phyloP scores from a whole-genome alignment of 2,888 invertebrate species.

The Anticlea derivata region DNA sequence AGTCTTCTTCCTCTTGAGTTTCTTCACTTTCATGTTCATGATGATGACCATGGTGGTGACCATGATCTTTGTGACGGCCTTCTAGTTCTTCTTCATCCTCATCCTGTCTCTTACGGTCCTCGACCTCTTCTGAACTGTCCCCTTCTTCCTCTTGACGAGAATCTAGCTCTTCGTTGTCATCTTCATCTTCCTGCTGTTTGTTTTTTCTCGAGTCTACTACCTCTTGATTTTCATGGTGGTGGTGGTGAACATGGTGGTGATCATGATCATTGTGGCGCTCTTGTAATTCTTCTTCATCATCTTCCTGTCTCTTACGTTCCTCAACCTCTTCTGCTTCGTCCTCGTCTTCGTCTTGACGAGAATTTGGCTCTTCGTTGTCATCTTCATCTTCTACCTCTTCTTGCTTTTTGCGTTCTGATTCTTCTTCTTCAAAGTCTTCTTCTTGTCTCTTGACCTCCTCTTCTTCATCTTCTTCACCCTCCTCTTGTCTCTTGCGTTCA shows the following conservation, averaged over 20 bases:
- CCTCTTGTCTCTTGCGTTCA: too few relatives aligned
- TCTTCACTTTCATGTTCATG: conserved; percentile 4
- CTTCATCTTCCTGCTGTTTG: conserved; percentile 1
- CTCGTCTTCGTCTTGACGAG: conserved; percentile 24
- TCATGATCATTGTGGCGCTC: not conserved
- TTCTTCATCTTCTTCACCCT: conserved; percentile 5
- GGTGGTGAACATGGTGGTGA: conserved; percentile 6
- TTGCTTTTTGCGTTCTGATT: conserved; percentile 41
- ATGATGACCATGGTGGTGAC: conserved; percentile 2
- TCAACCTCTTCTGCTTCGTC: conserved; percentile 22
- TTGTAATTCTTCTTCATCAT: conserved; percentile 14
- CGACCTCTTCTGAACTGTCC: conserved; percentile 15
- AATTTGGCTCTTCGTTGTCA: conserved; percentile 26
- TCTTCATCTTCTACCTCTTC: conserved; percentile 42
- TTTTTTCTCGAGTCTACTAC: not conserved
- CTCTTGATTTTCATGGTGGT: conserved; percentile 8
- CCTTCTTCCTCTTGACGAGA: conserved; percentile 4
- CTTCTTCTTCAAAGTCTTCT: too few relatives aligned
- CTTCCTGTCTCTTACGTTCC: conserved; percentile 19
- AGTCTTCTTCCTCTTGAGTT: conserved; percentile 3
- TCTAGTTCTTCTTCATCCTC: not conserved
- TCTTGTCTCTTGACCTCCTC: not conserved
- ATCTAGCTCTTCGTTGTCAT: not conserved
- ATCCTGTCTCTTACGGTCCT: conserved; percentile 24
- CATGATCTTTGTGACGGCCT: not conserved